Conservation (phyloP, 2,888 invertebrate genomes). For the Loripinus fragilis region DNA sequence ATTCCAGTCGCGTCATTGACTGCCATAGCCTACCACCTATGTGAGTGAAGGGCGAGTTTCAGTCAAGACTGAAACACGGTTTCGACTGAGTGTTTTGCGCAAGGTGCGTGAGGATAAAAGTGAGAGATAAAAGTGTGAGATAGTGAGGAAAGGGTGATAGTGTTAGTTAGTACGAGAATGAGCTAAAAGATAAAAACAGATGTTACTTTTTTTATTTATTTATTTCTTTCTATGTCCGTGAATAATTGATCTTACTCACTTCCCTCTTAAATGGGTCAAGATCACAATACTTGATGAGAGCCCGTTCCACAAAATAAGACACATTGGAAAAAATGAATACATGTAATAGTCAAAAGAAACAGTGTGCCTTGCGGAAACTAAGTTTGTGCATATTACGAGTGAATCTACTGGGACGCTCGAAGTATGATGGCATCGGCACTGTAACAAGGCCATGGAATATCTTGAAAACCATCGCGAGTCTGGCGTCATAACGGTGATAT, state of each 20-base stretch:
- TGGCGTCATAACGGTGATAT: not conserved
- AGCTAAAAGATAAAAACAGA: not conserved
- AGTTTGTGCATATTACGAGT: not conserved
- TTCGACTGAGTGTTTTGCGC: not conserved
- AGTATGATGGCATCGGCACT: constrained; percentile 1
- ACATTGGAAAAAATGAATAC: not conserved
- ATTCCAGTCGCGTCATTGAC: no score
- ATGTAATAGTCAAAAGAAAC: not conserved
- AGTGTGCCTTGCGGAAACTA: not conserved
- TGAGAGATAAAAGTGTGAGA: no score
- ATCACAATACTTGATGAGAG: not conserved
- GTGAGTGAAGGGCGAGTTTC: no score
- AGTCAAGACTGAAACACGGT: no score
- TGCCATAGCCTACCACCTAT: no score
- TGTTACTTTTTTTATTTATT: no score
- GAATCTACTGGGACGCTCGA: not conserved
- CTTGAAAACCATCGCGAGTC: constrained; percentile 5
- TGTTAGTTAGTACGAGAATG: not conserved
- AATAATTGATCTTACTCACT: not conserved
- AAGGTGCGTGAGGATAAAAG: no score
- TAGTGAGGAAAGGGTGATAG: no score
- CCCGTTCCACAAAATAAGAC: not conserved
- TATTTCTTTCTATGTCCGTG: not conserved
- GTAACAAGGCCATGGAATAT: not conserved
- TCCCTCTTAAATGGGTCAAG: not conserved